phyloP scores from a whole-genome alignment of 2,888 invertebrate species.

The Drosophila mettleri region DNA sequence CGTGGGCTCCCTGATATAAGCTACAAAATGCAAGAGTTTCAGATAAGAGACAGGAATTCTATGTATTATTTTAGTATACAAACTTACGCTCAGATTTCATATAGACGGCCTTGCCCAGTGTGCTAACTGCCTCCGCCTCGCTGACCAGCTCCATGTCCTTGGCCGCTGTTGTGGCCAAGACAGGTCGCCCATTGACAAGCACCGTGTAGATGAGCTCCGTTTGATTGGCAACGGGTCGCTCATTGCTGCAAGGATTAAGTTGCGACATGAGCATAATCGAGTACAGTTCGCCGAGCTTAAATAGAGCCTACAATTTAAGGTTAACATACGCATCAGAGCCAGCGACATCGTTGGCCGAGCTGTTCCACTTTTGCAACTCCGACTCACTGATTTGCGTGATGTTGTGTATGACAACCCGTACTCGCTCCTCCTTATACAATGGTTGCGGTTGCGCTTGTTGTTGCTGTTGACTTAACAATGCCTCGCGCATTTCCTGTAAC shows the following conservation, averaged over 20 bases:
- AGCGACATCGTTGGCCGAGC: constrained; percentile 43
- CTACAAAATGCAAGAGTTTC: constrained; percentile 55
- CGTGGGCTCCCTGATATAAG: constrained; percentile 84
- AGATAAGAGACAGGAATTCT: background rate
- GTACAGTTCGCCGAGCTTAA: background rate
- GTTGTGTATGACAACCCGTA: constrained; percentile 89
- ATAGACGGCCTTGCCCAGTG: constrained; percentile 91
- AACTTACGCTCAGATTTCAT: constrained; percentile 94
- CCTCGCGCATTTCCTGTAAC: constrained; percentile 58
- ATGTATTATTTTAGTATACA: background rate
- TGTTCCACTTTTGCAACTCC: constrained; percentile 81
- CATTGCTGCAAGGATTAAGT: constrained; percentile 64
- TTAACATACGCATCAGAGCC: constrained; percentile 75
- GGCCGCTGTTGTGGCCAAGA: constrained; percentile 92
- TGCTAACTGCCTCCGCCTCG: constrained; percentile 90
- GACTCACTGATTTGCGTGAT: constrained; percentile 86
- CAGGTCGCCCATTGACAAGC: constrained; percentile 91
- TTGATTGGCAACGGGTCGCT: constrained; percentile 84
- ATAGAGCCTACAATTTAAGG: constrained; percentile 80
- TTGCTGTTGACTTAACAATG: constrained; percentile 56
- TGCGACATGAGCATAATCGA: background rate
- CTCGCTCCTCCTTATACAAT: constrained; percentile 85
- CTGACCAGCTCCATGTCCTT: constrained; percentile 93
- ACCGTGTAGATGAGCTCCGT: constrained; percentile 92
- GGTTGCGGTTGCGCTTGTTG: constrained; percentile 49